phyloP scores from a whole-genome alignment of 2,888 invertebrate genomes.

The Papilio protenor region DNA sequence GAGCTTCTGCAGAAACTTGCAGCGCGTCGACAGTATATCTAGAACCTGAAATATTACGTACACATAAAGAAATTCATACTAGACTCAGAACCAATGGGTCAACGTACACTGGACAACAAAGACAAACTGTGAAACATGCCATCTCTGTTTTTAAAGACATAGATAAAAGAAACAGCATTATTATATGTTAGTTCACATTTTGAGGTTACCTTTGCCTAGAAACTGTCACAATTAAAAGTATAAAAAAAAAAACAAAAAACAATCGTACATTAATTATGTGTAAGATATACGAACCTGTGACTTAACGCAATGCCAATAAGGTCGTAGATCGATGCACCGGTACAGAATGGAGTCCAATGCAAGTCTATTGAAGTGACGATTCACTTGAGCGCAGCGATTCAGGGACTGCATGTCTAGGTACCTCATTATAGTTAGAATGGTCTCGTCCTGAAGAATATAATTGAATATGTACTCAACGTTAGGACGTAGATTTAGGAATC shows the following conservation, averaged over 20 bases:
- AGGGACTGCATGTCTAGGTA: slow-evolving; percentile 92
- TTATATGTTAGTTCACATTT: not conserved
- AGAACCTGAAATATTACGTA: slow-evolving; percentile 63
- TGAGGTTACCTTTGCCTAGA: too few species aligned
- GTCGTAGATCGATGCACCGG: slow-evolving; percentile 91
- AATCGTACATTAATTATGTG: not conserved
- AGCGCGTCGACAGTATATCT: slow-evolving; percentile 77
- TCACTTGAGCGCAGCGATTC: slow-evolving; percentile 89
- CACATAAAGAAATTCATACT: not conserved
- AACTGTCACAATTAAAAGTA: slow-evolving; percentile 12
- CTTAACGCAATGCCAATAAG: slow-evolving; percentile 91
- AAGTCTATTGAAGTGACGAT: slow-evolving; percentile 88
- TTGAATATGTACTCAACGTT: not conserved
- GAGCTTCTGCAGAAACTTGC: slow-evolving; percentile 89
- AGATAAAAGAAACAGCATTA: not conserved
- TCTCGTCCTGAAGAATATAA: slow-evolving; percentile 88
- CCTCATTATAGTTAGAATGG: slow-evolving; percentile 90
- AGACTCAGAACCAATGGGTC: not conserved
- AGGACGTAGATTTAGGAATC: too few species aligned
- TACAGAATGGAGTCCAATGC: slow-evolving; percentile 91
- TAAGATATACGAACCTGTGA: slow-evolving; percentile 70
- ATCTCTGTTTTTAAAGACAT: not conserved
- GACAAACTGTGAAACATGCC: not conserved
- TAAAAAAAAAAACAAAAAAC: not conserved
- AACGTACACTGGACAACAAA: not conserved